Base-by-base conservation (phyloP, 1,140 invertebrate species). In the Achatina immaculata region DNA sequence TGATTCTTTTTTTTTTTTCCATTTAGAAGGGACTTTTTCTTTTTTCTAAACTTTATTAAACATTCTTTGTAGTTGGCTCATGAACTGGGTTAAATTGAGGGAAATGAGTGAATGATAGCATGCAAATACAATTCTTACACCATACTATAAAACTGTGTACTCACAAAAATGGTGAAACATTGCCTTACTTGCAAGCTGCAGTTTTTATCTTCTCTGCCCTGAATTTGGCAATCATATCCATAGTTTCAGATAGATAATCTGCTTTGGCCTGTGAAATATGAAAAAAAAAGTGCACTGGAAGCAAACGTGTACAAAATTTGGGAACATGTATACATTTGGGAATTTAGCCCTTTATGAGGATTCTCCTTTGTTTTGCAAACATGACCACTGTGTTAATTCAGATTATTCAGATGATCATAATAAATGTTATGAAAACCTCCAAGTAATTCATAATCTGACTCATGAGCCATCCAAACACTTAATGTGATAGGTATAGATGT, bases 181-280 rank as follows among this genome's bases (percentile, higher is more conserved):
- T 16, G 34, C 36, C 68, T 83, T 55, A 84, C 83, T 78, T 84
- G 31, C 85, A 58, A 74, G 90, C 88, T 40, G 88, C 88, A 38
- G 88, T 81, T 73, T 86, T 88, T 14, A 86, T 90, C 72, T 89
- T 84, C 72, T 91, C 90, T 38, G 89, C 78, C 78, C 90, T 69
- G 74, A 90, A 89, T 82, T 89, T 89, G 3, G 87, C 87, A 58
- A 91, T 90, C 40, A 81, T 87, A 43, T 90, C 89, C 65, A 91
- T 66, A 34, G 89, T 91, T 42, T 90, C 86, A 62, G 90, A 82
- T 69, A 91, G 73, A 69, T 87, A 76, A 74, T 90, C 88, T 78
- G 91, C 89, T 77, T 91, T 91, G 19, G 83, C 86, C 89, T 90
- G 84, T 24, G 84, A 81, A 48, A 21, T 82, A 38, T 45, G n/a